Percentiles rank a stretch among this genome's conserved stretches.
Conservation (phyloP, 1,140 invertebrate species). For the Cepaea nemoralis region DNA sequence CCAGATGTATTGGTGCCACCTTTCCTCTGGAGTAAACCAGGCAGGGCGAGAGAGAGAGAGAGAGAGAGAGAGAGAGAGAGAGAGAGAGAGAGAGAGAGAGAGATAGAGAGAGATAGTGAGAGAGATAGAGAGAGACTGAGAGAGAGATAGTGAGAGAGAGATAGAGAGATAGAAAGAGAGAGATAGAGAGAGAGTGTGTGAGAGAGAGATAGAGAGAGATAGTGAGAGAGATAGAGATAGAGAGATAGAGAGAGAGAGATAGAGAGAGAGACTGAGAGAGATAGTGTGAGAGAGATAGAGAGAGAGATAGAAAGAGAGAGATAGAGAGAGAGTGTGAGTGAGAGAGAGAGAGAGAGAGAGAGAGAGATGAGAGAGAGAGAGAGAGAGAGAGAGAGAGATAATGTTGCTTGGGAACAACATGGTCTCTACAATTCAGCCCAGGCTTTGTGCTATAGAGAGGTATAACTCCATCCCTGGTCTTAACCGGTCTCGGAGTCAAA, state of each 20-base stretch:
- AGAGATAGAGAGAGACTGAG: constrained; percentile 16
- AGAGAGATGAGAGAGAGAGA: neutral
- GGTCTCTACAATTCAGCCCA: too few relatives aligned
- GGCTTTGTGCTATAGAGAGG: too few relatives aligned
- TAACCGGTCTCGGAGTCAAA: too few relatives aligned
- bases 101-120: constrained; percentile 21
- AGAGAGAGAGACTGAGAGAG: neutral
- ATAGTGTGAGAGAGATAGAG: neutral
- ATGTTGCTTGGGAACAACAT: too few relatives aligned
- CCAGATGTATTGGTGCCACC: too few relatives aligned
- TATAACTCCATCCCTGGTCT: too few relatives aligned
- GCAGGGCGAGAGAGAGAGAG: neutral
- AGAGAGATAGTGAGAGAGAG: constrained; percentile 8
- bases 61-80: neutral
- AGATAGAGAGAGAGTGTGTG: neutral
- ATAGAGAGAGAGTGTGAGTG: neutral
- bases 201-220: constrained; percentile 17
- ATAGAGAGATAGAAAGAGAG: constrained; percentile 4
- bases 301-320: neutral
- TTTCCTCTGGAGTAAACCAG: too few relatives aligned
- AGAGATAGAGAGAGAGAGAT: neutral
- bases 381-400: neutral
- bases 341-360: neutral
- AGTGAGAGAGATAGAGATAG: neutral
- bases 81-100: neutral